These are phyloP conservation scores for Xanthia togata DNA, from an alignment of 2,888 invertebrate species.

Conservation along the genomic window DNA sequence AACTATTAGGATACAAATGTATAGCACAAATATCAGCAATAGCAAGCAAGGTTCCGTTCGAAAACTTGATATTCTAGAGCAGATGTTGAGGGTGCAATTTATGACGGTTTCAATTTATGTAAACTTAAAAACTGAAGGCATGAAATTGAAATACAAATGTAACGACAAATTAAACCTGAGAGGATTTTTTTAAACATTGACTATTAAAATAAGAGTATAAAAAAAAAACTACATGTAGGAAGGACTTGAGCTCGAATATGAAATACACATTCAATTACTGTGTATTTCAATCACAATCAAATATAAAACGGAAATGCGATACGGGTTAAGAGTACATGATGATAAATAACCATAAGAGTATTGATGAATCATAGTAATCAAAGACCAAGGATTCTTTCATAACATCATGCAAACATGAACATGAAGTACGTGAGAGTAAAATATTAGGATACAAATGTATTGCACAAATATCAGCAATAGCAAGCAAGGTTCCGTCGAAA, in stretches of 20 bases:
- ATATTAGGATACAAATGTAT: background rate
- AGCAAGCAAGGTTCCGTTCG: constrained; percentile 30
- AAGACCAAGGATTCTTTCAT: no score
- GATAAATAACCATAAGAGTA: background rate
- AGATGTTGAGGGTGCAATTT: background rate
- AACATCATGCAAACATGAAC: no score
- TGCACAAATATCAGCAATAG: background rate
- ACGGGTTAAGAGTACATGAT: background rate
- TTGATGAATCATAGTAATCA: background rate
- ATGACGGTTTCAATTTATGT: background rate
- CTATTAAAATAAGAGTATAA: no score
- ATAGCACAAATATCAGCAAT: constrained; percentile 47
- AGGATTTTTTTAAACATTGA: background rate
- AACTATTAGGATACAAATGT: background rate
- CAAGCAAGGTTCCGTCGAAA: background rate
- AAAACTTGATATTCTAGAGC: background rate
- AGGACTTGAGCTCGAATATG: background rate
- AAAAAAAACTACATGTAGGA: background rate
- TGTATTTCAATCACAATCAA: background rate
- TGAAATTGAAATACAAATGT: background rate
- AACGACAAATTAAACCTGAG: background rate
- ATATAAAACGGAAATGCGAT: background rate
- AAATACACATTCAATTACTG: no score
- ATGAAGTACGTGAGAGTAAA: no score
- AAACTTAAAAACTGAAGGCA: background rate